phyloP scores from a whole-genome alignment of 1,140 invertebrate species.

The Musca vetustissima region DNA sequence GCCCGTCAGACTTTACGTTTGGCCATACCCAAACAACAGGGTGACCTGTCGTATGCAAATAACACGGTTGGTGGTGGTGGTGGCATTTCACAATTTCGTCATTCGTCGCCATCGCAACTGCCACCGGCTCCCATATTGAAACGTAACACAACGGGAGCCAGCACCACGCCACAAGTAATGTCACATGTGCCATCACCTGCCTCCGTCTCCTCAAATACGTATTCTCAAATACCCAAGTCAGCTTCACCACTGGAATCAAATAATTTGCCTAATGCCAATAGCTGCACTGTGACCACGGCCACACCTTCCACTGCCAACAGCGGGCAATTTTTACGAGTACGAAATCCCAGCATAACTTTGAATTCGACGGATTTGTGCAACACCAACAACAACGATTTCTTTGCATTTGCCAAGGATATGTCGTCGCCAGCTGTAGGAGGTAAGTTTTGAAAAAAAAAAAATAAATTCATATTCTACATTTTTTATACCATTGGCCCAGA shows the following conservation, averaged over 20 bases:
- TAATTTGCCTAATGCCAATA: slow-evolving; percentile 45
- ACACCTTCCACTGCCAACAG: slow-evolving; percentile 29
- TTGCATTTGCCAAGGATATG: slow-evolving; percentile 50
- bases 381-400: slow-evolving; percentile 51
- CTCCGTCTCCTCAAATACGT: not conserved
- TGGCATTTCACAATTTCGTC: slow-evolving; percentile 28
- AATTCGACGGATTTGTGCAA: slow-evolving; percentile 49
- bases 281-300: slow-evolving; percentile 11
- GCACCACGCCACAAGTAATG: not conserved
- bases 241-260: slow-evolving; percentile 49
- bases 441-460: no score
- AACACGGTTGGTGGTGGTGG: not conserved
- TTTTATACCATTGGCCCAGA: no score
- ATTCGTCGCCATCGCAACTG: slow-evolving; percentile 48
- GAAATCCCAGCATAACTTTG: slow-evolving; percentile 47
- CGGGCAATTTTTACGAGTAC: slow-evolving; percentile 41
- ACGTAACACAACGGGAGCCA: slow-evolving; percentile 17
- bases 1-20: slow-evolving; percentile 48
- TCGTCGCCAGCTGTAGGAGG: slow-evolving; percentile 46
- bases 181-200: not conserved
- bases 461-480: no score
- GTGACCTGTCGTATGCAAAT: slow-evolving; percentile 29
- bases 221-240: slow-evolving; percentile 40
- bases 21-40: slow-evolving; percentile 51
- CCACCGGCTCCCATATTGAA: slow-evolving; percentile 48